Evolutionary conservation across 2,113 vertebrate species (phyloP), one percentile per base, ranked within the genome.

Genomic region (Archilochus colubris): DNA sequence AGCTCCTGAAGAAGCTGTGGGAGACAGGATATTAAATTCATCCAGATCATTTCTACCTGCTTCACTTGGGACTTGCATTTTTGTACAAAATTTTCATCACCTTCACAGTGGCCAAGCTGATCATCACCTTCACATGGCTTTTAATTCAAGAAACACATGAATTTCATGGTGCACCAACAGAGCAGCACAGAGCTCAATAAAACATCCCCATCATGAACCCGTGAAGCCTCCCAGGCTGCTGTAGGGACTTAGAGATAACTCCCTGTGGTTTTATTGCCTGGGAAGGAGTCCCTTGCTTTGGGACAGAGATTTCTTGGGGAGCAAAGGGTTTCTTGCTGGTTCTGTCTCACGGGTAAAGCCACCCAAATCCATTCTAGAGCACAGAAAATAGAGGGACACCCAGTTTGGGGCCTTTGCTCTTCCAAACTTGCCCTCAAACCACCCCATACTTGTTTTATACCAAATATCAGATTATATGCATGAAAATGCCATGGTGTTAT

Each of bases 401-500:
- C 7, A 27, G 19, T 31, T 43, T 17, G 17, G 4, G 15, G 20
- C 17, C 15, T 62, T 36, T 7, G 7, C 51, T 66, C 7, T 50
- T 53, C 63, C 63, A 24, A 58, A 54, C 12, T 4, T 20, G 7
- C 38, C 57, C 36, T 64, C 28, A 51, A 68, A 5, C 48, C 33
- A 38, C 30, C 33, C 8, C 2, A 46, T 48, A 19, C 16, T 36
- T 31, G 1, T 38, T 80, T 12, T 16, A 58, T 24, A 16, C 24
- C 8, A 30, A 2, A 9, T 46, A 30, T 5, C 20, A 43, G 23
- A 12, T 25, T 22, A 8, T 5, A 1, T 7, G 4, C 21, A 6
- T 25, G 3, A 15, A 57, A 12, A 40, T 0, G 1, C 36, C 1
- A 0, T 4, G 40, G 30, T 24, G 46, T 46, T 28, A 5, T 2